These are phyloP conservation scores for Teleiodes luculella DNA, from an alignment of 2,888 invertebrate genomes.

Conservation along the genomic window DNA sequence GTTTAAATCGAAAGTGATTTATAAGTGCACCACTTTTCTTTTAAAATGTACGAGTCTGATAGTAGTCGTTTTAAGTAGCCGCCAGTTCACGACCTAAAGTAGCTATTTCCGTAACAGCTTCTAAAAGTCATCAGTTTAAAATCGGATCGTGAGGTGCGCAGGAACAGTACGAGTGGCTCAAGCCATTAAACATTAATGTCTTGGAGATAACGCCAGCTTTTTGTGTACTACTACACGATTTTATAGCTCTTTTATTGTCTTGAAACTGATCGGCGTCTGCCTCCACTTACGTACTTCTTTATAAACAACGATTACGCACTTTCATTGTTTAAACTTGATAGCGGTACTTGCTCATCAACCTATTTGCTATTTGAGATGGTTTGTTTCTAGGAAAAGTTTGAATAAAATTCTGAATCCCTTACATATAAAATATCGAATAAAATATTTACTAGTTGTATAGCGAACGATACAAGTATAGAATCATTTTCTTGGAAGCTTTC, in stretches of 20 bases:
- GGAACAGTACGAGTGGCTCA: constrained; percentile 43
- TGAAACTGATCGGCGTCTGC: constrained; percentile 53
- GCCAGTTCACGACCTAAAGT: constrained; percentile 53
- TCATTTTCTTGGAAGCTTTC: neutral
- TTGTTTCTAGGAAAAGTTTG: too few relatives aligned
- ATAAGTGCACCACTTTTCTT: neutral
- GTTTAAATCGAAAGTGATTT: neutral
- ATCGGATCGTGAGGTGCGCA: constrained; percentile 57
- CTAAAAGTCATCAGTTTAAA: constrained; percentile 73
- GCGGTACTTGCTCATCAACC: neutral
- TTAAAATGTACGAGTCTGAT: constrained; percentile 16
- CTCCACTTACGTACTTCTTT: constrained; percentile 50
- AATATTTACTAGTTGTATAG: too few relatives aligned
- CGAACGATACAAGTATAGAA: too few relatives aligned
- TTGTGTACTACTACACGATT: constrained; percentile 61
- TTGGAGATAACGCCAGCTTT: constrained; percentile 67
- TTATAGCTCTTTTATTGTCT: constrained; percentile 68
- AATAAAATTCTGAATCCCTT: too few relatives aligned
- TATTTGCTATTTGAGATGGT: neutral
- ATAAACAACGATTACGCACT: constrained; percentile 52
- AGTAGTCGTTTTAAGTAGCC: constrained; percentile 53
- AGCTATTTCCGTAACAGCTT: constrained; percentile 64
- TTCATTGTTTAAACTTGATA: constrained; percentile 35
- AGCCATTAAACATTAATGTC: constrained; percentile 61
- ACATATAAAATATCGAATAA: too few relatives aligned